These are phyloP conservation scores for Triplophysa dalaica DNA, from an alignment of 2,113 vertebrate species.

Conservation along the genomic window DNA sequence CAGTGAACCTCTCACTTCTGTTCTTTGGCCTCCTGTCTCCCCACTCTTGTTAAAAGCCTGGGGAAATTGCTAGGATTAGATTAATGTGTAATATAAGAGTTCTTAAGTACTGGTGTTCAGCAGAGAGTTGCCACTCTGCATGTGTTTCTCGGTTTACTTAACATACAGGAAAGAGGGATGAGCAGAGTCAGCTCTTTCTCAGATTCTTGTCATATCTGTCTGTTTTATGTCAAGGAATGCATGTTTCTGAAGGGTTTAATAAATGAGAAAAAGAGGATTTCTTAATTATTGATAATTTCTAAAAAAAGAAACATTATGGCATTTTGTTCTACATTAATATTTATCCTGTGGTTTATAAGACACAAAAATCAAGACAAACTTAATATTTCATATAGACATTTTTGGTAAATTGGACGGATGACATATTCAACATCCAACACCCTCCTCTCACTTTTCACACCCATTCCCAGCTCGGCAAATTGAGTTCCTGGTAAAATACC, in stretches of 20 bases:
- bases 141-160: conserved; percentile 46
- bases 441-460: conserved; percentile 46
- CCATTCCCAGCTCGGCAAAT: conserved; percentile 40
- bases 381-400: conserved; percentile 71
- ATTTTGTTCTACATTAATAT: background rate
- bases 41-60: conserved; percentile 69
- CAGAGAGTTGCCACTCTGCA: conserved; percentile 49
- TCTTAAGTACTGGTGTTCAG: conserved; percentile 68
- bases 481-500: conserved; percentile 56
- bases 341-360: conserved; percentile 37
- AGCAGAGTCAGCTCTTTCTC: conserved; percentile 2
- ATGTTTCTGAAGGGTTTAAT: background rate
- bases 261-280: background rate
- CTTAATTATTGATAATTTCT: background rate
- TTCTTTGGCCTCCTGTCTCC: conserved; percentile 44
- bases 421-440: conserved; percentile 22
- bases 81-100: conserved; percentile 71
- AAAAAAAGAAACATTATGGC: background rate
- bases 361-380: conserved; percentile 60
- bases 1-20: conserved; percentile 35
- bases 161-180: conserved; percentile 28
- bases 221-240: background rate
- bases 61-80: conserved; percentile 62
- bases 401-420: conserved; percentile 61
- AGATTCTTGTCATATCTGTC: background rate